Conservation (phyloP, 2,113 vertebrate species). For the Nesogale talazaci region DNA sequence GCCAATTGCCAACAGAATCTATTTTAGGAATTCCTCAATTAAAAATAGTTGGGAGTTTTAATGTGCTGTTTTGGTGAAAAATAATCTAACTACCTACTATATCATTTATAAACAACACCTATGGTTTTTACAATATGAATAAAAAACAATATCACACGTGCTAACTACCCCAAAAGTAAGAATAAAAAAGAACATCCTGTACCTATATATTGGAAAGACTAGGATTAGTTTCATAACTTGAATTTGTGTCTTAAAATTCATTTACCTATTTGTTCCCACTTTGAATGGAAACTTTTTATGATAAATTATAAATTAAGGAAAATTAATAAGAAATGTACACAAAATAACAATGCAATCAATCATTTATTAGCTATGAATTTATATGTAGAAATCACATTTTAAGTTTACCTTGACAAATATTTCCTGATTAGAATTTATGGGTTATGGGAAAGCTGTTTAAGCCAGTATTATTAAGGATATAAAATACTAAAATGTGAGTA, state of each 20-base stretch:
- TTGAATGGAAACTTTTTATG: conserved; percentile 68
- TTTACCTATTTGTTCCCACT: conserved; percentile 67
- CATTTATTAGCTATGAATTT: conserved; percentile 67
- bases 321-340: conserved; percentile 70
- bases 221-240: conserved; percentile 30
- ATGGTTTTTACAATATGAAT: not conserved
- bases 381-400: conserved; percentile 69
- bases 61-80: not conserved
- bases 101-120: conserved; percentile 14
- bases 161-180: not conserved
- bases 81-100: not conserved
- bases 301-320: conserved; percentile 74
- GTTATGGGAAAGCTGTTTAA: not conserved
- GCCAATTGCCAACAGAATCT: not conserved
- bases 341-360: conserved; percentile 77
- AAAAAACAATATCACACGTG: not conserved
- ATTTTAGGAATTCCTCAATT: too few species aligned
- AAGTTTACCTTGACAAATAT: conserved; percentile 48
- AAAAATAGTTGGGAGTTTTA: not conserved
- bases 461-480: not conserved
- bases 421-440: conserved; percentile 50
- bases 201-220: conserved; percentile 46
- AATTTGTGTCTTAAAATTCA: conserved; percentile 71
- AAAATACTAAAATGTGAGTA: conserved; percentile 35
- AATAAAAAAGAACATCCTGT: conserved; percentile 11